Evolutionary conservation across 2,113 vertebrate genomes (phyloP).

Genomic region (Lepus timidus): DNA sequence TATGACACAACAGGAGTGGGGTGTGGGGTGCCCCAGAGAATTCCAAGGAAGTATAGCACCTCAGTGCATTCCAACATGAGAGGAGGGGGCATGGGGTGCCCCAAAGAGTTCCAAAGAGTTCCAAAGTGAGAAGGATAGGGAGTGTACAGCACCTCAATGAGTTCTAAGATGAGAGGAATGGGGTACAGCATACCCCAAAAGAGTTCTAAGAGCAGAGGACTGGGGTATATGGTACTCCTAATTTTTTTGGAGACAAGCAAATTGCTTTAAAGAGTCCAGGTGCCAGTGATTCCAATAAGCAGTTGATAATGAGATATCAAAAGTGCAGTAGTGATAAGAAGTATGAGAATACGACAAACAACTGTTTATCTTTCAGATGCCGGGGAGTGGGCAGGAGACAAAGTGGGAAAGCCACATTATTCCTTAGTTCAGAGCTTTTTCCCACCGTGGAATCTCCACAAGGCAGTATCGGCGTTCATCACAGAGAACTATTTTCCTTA

Average conservation of each 20-base stretch:
- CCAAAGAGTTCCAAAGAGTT: background rate
- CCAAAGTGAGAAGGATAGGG: background rate
- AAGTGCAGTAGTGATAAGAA: slow-evolving; percentile 30
- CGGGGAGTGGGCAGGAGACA: background rate
- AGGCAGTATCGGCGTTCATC: slow-evolving; percentile 37
- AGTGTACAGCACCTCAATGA: too few relatives aligned
- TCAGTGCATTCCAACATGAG: too few relatives aligned
- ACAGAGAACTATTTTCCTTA: slow-evolving; percentile 39
- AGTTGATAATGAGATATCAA: slow-evolving; percentile 47
- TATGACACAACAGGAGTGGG: background rate
- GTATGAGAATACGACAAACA: background rate
- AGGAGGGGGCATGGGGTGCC: background rate
- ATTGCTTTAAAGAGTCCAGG: background rate
- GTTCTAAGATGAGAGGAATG: too few relatives aligned
- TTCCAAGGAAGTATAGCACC: background rate
- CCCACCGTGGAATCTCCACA: slow-evolving; percentile 41
- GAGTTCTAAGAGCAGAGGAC: too few relatives aligned
- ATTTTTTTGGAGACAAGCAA: background rate
- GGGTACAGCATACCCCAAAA: too few relatives aligned
- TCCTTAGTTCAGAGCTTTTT: slow-evolving; percentile 47
- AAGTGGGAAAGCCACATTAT: background rate
- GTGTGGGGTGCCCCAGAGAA: background rate
- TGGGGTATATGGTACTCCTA: too few relatives aligned
- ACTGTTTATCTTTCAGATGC: slow-evolving; percentile 9
- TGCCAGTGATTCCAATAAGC: slow-evolving; percentile 20